Base-by-base conservation (phyloP, 1,140 invertebrate genomes). In the Mamestra configurata region DNA sequence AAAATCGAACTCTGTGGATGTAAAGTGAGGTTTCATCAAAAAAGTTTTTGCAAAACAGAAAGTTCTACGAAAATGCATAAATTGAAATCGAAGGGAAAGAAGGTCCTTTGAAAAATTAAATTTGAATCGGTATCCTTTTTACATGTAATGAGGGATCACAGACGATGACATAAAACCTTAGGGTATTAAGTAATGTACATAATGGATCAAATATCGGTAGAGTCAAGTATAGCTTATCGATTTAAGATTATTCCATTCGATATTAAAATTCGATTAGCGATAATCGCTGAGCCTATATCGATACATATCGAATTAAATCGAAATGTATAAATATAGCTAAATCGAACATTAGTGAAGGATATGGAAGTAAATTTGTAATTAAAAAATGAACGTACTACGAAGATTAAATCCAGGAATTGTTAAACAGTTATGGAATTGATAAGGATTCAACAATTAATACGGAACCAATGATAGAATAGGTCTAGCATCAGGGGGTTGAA, bases 391-490 rank as follows among this genome's bases (percentile, higher is more conserved):
- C 20, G 40, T 46, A 77, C 59, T 77, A 66, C 31, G 75, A 77
- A 68, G 71, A 79, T 70, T 82, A 78, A 81, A 78, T 51, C 80
- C 84, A 85, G 88, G 88, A 91, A 91, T 91, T 89, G 84, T 86
- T 84, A 81, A 79, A 79, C 49, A 85, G 80, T 81, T 55, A 78
- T 84, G 92, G 90, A 93, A 94, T 93, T 94, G 90, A 94, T 87
- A 84, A 86, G 20, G 72, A 81, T 77, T 76, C 46, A 87, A 79
- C 82, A 84, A 83, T 83, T 87, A 88, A 89, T 89, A 87, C 43
- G 85, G 92, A 92, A 93, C 90, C 92, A 93, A 93, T 79, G 84
- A 66, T 92, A 92, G 87, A 81, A 79, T 87, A 89, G 84, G 82
- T 81, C 81, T 79, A 79, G 68, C 77, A 71, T 59, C 53, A 55